Base-by-base conservation (phyloP, 2,797 vertebrate species). In the Parauchenoglanis ngamensis region DNA sequence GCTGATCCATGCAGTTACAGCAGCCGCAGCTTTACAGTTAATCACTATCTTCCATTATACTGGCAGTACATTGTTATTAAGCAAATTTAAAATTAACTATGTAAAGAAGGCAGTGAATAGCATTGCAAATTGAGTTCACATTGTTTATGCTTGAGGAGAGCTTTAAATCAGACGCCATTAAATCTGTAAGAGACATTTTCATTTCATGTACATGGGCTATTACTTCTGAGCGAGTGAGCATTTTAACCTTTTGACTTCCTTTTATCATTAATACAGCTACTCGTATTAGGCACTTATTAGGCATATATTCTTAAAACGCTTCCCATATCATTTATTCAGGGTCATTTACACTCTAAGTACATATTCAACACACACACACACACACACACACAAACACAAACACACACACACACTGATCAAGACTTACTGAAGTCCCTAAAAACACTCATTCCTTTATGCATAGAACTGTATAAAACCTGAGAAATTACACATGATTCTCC, bases 1-100 rank as follows among this genome's bases (percentile, higher is more conserved):
- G 93, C 94, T 95, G 94, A 95, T 94, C 92, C 94, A 92, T 92
- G 92, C 93, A 93, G 88, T 46, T 65, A 73, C 15, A 79, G 40
- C 67, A 57, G 67, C 3, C 68, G 49, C 59, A 82, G 61, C 44
- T 35, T 68, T 52, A 87, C 54, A 2, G 28, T 70, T 54, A 44
- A 93, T 92, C 89, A 93, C 83, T 90, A 91, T 67, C 89, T 81
- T 86, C 21, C 76, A 83, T 57, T 56, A 44, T 21, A n/a, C 25
- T 63, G 44, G 72, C 19, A 31, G 2, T 49, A 15, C 72, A 84
- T 15, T 31, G 35, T 28, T 77, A 84, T 21, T 49, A 12, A 67
- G 4, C 61, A 57, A 72, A 52, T 52, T 2, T 40, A 31, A n/a
- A 31, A 56, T 5, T n/a, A 7, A 46, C 56, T 46, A 59, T 21